Conservation (phyloP, 2,888 invertebrate species). For the Emmelina monodactyla region DNA sequence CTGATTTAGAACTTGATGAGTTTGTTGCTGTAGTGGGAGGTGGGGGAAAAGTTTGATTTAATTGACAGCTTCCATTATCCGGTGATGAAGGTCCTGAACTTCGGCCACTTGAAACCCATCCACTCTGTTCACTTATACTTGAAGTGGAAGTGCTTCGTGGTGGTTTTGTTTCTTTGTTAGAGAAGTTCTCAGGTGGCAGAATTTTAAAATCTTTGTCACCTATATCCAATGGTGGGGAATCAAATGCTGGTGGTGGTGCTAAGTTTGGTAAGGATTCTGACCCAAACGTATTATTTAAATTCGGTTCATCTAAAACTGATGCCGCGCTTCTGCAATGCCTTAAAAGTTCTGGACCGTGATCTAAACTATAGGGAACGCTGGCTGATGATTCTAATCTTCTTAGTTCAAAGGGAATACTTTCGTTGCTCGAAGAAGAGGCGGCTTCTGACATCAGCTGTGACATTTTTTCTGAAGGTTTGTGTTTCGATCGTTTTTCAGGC, state of each 20-base stretch:
- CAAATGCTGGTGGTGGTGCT: conserved; percentile 69
- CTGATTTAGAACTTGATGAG: conserved; percentile 30
- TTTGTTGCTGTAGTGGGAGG: conserved; percentile 28
- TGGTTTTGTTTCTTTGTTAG: conserved; percentile 46
- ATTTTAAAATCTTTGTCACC: conserved; percentile 60
- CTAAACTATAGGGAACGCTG: conserved; percentile 72
- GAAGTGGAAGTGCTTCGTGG: conserved; percentile 68
- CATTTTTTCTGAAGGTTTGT: conserved; percentile 61
- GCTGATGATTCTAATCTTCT: conserved; percentile 65
- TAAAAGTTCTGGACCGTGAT: conserved; percentile 52
- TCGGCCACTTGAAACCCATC: conserved; percentile 84
- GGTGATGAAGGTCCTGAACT: conserved; percentile 72
- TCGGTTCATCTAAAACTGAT: conserved; percentile 65
- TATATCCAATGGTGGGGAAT: conserved; percentile 61
- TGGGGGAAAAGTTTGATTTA: conserved; percentile 45
- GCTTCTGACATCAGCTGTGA: conserved; percentile 62
- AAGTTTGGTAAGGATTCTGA: conserved; percentile 79
- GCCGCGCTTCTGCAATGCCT: conserved; percentile 66
- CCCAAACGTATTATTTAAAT: conserved; percentile 57
- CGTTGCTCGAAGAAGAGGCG: conserved; percentile 68
- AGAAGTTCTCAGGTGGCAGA: conserved; percentile 54
- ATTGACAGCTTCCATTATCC: conserved; percentile 62
- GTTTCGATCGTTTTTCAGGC: conserved; percentile 50
- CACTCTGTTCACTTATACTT: conserved; percentile 82
- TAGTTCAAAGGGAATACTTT: conserved; percentile 58